Percentiles rank a stretch among this genome's conserved stretches.
Evolutionary conservation across 2,113 vertebrate species (phyloP).

Genomic region (Orycteropus afer): DNA sequence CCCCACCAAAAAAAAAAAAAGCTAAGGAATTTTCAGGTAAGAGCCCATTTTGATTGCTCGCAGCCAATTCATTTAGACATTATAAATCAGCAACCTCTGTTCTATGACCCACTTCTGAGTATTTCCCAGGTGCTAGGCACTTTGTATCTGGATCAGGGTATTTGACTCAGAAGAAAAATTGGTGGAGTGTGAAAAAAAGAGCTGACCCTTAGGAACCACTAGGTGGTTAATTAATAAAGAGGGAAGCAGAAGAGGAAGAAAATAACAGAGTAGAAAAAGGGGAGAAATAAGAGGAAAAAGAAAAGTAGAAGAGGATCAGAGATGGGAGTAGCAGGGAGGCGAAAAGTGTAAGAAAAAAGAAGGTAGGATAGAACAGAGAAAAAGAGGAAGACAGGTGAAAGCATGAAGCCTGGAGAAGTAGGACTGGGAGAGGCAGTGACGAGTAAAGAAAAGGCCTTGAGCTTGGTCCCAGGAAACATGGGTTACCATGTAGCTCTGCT

Average conservation of each 20-base stretch:
- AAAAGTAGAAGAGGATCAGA: not conserved
- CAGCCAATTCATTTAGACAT: not conserved
- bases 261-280: not conserved
- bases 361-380: not conserved
- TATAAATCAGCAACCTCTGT: conserved; percentile 1
- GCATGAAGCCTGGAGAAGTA: not conserved
- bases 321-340: not conserved
- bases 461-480: rapidly evolving
- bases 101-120: not conserved
- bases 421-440: not conserved
- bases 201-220: not conserved
- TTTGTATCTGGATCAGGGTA: not conserved
- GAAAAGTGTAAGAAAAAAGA: not conserved
- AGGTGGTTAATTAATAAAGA: not conserved
- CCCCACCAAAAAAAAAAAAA: not conserved
- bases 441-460: not conserved
- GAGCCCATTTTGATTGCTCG: not conserved
- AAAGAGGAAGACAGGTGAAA: not conserved
- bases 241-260: not conserved
- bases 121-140: not conserved
- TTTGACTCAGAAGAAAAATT: conserved; percentile 25
- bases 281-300: not conserved
- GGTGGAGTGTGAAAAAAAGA: not conserved
- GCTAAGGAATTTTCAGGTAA: not conserved
- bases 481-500: too few relatives aligned